Evolutionary conservation across 2,888 invertebrate species (phyloP), one percentile per base, ranked within the genome.

Genomic region (Hydroisotoma schaefferi): DNA sequence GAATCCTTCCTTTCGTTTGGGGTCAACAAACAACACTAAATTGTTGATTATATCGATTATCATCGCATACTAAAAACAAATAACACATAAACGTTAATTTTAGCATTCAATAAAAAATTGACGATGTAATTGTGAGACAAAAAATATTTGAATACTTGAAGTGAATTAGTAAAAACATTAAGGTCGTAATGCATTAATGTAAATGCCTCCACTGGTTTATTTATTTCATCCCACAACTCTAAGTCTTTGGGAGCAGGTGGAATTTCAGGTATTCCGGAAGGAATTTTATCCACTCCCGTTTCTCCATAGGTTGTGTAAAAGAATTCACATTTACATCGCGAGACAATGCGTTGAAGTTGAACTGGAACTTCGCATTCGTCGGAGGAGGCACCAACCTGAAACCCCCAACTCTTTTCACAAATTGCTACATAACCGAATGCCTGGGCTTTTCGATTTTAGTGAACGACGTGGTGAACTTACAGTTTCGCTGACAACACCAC

Each of bases 111-210:
- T n/a, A n/a, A n/a, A n/a, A n/a, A n/a, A n/a, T n/a, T n/a, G n/a
- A n/a, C 10, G 23, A 27, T 46, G 33, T 28, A 20, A 4, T 20
- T 18, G n/a, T 10, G 23, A 23, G 12, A 5, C 18, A 22, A 54
- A n/a, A 23, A 43, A 33, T 10, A 18, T 43, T 43, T n/a, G 47
- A 75, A 72, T 73, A 87, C 87, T 80, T 88, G 88, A 69, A 91
- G 76, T 0, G 94, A 93, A 80, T 95, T 97, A 43, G 95, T 94
- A 80, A 92, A 94, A n/a, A 95, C 94, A 76, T 97, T 94, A 33
- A 99, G 82, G 79, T 98, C 98, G 76, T 99, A 93, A 80, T 99
- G 99, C 86, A 97, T 94, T 51, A 99, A 81, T 0, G 95, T 97
- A 77, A 99, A 95, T 2, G 94, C 93, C 80, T 99, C 97, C 47